These are phyloP conservation scores for Ypsolopha sequella DNA, from an alignment of 2,888 invertebrate genomes.

Conservation along the genomic window DNA sequence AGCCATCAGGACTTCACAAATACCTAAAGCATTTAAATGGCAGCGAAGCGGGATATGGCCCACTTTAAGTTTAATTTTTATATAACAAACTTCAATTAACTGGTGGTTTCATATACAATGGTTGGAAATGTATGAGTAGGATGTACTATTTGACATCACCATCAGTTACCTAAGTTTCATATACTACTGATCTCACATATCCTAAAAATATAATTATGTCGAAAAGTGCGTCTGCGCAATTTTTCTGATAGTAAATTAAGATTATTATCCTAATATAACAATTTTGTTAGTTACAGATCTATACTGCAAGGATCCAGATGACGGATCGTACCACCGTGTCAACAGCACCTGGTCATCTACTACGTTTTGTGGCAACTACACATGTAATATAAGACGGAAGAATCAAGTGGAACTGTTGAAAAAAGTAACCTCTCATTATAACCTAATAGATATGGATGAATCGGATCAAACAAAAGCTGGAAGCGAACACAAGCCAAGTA, in stretches of 20 bases:
- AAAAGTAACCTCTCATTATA: conserved; percentile 9
- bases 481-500: background rate
- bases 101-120: too few relatives aligned
- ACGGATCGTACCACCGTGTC: conserved; percentile 39
- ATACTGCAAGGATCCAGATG: conserved; percentile 58
- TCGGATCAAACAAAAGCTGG: background rate
- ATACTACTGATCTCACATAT: too few relatives aligned
- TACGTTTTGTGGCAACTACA: conserved; percentile 57
- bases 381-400: conserved; percentile 40
- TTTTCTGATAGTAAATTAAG: too few relatives aligned
- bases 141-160: too few relatives aligned
- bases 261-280: background rate
- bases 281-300: conserved; percentile 34
- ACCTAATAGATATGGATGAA: background rate
- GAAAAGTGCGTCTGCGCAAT: background rate
- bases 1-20: too few relatives aligned
- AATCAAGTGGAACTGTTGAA: conserved; percentile 20
- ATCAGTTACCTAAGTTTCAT: too few relatives aligned
- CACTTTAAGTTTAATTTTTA: too few relatives aligned
- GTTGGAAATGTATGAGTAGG: too few relatives aligned
- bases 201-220: too few relatives aligned
- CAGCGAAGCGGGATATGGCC: too few relatives aligned
- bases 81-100: too few relatives aligned
- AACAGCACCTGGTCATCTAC: conserved; percentile 52
- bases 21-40: too few relatives aligned